Evolutionary conservation across 2,797 vertebrate genomes (phyloP).

Genomic region (Pseudochaenichthys georgianus): DNA sequence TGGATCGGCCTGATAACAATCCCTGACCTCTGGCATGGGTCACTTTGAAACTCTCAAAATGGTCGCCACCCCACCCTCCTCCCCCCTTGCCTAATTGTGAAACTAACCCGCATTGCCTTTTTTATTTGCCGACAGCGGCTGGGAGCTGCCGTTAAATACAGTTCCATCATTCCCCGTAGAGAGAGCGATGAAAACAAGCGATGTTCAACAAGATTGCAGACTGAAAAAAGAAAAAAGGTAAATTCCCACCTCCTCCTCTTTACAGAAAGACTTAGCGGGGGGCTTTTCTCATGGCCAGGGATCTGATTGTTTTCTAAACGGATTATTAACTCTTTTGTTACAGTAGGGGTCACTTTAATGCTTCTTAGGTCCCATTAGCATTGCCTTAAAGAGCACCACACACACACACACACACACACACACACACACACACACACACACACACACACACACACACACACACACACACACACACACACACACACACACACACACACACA

Average conservation of each 20-base stretch:
- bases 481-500: slow-evolving; percentile 23
- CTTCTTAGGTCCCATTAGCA: slow-evolving; percentile 87
- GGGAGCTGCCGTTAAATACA: slow-evolving; percentile 73
- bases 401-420: slow-evolving; percentile 60
- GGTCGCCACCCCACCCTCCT: slow-evolving; percentile 5
- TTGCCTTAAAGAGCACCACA: slow-evolving; percentile 83
- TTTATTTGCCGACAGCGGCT: slow-evolving; percentile 38
- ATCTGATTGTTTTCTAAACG: slow-evolving; percentile 88
- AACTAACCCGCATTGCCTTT: slow-evolving; percentile 35
- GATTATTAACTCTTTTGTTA: slow-evolving; percentile 91
- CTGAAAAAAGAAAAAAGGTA: slow-evolving; percentile 77
- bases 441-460: too few relatives aligned
- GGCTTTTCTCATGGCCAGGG: slow-evolving; percentile 81
- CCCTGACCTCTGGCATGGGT: slow-evolving; percentile 67
- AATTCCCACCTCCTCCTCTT: slow-evolving; percentile 83
- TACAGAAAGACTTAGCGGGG: slow-evolving; percentile 85
- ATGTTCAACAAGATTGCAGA: slow-evolving; percentile 87
- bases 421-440: too few relatives aligned
- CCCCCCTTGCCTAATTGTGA: slow-evolving; percentile 14
- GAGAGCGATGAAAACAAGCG: slow-evolving; percentile 77
- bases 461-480: slow-evolving; percentile 24
- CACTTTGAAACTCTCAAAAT: slow-evolving; percentile 48
- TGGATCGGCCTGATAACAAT: slow-evolving; percentile 72
- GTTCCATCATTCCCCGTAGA: slow-evolving; percentile 81
- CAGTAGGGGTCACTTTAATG: slow-evolving; percentile 88